Evolutionary conservation across 2,888 invertebrate species (phyloP).

Genomic region (Nymphalis polychloros): DNA sequence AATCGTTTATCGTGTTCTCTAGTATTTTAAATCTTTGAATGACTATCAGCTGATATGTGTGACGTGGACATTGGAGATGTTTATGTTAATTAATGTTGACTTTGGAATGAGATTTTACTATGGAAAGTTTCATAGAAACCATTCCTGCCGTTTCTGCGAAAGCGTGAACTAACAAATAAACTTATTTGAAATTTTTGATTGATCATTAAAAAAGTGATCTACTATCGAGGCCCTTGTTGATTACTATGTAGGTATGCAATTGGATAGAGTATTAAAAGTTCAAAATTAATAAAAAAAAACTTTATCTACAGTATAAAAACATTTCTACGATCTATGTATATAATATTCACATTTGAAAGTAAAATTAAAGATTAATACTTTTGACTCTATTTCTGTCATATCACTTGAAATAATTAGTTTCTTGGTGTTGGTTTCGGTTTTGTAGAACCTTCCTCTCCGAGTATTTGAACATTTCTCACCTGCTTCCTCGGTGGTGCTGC

Average conservation of each 20-base stretch:
- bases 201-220: no score
- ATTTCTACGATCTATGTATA: conserved; percentile 26
- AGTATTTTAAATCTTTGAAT: neutral
- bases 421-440: conserved; percentile 60
- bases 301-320: conserved; percentile 31
- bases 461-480: conserved; percentile 87
- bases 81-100: no score
- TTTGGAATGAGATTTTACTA: no score
- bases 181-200: no score
- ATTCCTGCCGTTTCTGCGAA: no score
- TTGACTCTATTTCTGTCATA: conserved; percentile 24
- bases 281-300: conserved; percentile 3
- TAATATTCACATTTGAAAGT: conserved; percentile 27
- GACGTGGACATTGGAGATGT: no score
- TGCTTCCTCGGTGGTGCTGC: conserved; percentile 80
- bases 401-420: conserved; percentile 46
- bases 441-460: conserved; percentile 82
- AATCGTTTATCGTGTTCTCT: no score
- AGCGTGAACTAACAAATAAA: no score
- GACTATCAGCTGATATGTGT: neutral
- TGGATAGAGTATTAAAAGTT: neutral
- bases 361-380: conserved; percentile 22
- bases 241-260: no score
- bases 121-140: no score
- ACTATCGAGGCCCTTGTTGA: no score